A percentile compares a stretch with the other conserved stretches of the same genome.
phyloP scores from a whole-genome alignment of 2,888 invertebrate genomes.

The Neria commutata region DNA sequence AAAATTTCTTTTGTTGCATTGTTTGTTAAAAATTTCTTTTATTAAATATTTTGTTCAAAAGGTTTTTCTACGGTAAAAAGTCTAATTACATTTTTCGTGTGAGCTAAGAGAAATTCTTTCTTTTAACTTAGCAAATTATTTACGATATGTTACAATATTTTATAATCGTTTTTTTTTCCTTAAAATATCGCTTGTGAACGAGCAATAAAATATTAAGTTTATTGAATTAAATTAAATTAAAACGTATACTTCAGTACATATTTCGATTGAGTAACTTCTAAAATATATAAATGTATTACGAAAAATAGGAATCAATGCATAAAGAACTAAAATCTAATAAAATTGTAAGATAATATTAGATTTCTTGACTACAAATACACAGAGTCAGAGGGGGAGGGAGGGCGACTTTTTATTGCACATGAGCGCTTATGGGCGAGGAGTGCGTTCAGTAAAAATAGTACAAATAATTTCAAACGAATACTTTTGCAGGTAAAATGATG shows the following conservation, averaged over 20 bases:
- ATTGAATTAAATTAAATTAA: neutral
- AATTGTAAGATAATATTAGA: neutral
- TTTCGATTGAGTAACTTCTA: too few species aligned
- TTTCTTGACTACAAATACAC: neutral
- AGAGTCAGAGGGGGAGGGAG: neutral
- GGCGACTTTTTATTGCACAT: conserved; percentile 1
- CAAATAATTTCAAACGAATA: conserved; percentile 32
- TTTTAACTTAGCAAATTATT: neutral
- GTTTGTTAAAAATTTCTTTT: neutral
- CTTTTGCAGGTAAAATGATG: conserved; percentile 51
- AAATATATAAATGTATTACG: neutral
- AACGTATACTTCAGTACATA: conserved; percentile 20
- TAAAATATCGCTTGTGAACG: neutral
- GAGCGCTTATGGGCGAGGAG: conserved; percentile 1
- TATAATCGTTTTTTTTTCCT: neutral
- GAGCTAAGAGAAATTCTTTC: neutral
- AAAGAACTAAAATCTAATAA: neutral
- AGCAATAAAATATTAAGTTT: neutral
- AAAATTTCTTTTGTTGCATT: neutral
- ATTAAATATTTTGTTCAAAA: neutral
- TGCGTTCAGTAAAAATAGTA: conserved; percentile 6
- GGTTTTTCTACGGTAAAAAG: neutral
- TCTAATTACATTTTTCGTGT: neutral
- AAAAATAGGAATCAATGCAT: conserved; percentile 9
- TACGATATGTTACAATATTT: conserved; percentile 25